These are phyloP conservation scores for Rhodophaea formosa DNA, from an alignment of 2,888 invertebrate species.

Conservation along the genomic window DNA sequence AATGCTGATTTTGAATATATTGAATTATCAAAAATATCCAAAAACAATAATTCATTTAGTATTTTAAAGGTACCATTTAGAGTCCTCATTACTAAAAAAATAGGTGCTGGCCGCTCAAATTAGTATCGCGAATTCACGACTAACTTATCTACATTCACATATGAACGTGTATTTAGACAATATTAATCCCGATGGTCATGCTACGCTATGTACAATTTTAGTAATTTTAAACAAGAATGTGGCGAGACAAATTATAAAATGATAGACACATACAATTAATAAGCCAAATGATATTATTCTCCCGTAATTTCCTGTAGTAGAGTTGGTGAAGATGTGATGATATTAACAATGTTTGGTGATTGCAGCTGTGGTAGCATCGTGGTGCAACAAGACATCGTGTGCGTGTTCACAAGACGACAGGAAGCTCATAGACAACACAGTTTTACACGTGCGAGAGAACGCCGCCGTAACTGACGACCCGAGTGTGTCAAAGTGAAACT, in stretches of 20 bases:
- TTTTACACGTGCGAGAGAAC: background rate
- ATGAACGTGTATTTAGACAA: background rate
- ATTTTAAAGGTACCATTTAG: no score
- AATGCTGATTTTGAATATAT: no score
- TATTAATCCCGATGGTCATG: background rate
- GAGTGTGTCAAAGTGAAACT: background rate
- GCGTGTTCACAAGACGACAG: constrained; percentile 5
- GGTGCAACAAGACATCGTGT: background rate
- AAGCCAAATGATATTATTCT: background rate
- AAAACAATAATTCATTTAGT: no score
- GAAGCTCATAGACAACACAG: background rate
- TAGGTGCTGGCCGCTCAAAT: no score
- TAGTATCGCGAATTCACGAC: no score
- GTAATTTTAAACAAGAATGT: background rate
- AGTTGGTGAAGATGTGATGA: background rate
- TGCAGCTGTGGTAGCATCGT: constrained; percentile 5
- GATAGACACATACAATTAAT: constrained; percentile 1
- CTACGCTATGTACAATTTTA: background rate
- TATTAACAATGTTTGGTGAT: constrained; percentile 14
- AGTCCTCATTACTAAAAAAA: no score
- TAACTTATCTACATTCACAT: no score
- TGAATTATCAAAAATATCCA: no score
- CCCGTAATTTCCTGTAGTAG: background rate
- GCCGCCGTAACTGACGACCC: background rate
- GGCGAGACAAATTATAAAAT: background rate